Evolutionary conservation across 2,113 vertebrate genomes (phyloP).

Genomic region (Symphodus melops): DNA sequence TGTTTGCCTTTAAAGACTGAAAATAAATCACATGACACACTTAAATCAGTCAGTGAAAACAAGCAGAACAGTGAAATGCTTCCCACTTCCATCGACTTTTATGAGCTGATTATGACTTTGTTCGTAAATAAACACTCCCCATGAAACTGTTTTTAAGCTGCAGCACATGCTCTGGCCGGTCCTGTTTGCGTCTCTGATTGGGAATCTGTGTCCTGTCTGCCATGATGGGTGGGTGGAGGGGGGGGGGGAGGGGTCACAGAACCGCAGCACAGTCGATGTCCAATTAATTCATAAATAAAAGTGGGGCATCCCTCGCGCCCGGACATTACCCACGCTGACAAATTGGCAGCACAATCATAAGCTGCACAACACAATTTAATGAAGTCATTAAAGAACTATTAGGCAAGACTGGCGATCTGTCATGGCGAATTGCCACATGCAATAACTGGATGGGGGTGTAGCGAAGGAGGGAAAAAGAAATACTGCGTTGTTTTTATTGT

Average conservation of each 20-base stretch:
- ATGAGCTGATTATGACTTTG: slow-evolving; percentile 24
- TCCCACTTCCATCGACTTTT: slow-evolving; percentile 1
- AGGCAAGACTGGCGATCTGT: slow-evolving; percentile 75
- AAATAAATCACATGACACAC: neutral
- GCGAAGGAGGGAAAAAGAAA: slow-evolving; percentile 57
- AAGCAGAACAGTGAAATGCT: slow-evolving; percentile 1
- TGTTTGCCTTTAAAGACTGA: neutral
- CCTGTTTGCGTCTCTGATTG: slow-evolving; percentile 37
- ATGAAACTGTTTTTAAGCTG: slow-evolving; percentile 30
- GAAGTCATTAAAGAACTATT: slow-evolving; percentile 84
- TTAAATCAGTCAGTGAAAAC: slow-evolving; percentile 8
- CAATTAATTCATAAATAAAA: slow-evolving; percentile 86
- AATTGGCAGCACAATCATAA: slow-evolving; percentile 87
- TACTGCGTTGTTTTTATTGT: slow-evolving; percentile 44
- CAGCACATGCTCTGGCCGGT: slow-evolving; percentile 36
- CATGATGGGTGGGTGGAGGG: too few species aligned
- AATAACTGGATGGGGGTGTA: slow-evolving; percentile 51
- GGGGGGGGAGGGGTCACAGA: slow-evolving; percentile 9
- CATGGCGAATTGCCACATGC: slow-evolving; percentile 82
- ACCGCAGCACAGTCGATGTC: slow-evolving; percentile 67
- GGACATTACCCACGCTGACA: slow-evolving; percentile 86
- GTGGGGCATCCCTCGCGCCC: slow-evolving; percentile 78
- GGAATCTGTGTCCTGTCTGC: slow-evolving; percentile 43
- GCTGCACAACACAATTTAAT: slow-evolving; percentile 90
- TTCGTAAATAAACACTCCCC: slow-evolving; percentile 3